phyloP scores from a whole-genome alignment of 2,113 vertebrate species.

The Glareola pratincola region DNA sequence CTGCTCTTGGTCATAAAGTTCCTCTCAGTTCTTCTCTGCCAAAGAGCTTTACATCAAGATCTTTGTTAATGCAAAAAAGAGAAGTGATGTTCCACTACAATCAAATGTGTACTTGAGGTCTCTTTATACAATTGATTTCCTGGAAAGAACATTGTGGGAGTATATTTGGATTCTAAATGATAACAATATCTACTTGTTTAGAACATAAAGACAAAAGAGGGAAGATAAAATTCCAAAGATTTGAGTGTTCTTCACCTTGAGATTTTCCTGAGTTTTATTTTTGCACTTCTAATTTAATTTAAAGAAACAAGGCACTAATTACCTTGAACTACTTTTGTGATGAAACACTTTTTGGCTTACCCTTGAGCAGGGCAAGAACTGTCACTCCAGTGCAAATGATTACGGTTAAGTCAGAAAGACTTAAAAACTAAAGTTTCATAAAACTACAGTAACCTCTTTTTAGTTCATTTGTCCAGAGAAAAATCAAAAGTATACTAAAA shows the following conservation, averaged over 20 bases:
- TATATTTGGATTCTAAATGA: neutral
- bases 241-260: conserved; percentile 68
- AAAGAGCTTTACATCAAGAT: neutral
- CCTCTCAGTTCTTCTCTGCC: neutral
- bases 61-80: neutral
- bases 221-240: neutral
- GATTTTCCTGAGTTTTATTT: conserved; percentile 66
- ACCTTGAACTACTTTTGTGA: conserved; percentile 69
- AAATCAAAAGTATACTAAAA: neutral
- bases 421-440: neutral
- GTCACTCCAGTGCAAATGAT: neutral
- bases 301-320: conserved; percentile 66
- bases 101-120: neutral
- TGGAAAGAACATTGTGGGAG: conserved; percentile 11
- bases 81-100: neutral
- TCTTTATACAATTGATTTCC: neutral
- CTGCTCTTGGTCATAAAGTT: neutral
- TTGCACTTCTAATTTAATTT: conserved; percentile 56
- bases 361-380: conserved; percentile 59
- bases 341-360: conserved; percentile 50
- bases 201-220: conserved; percentile 36
- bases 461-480: neutral
- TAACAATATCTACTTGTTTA: conserved; percentile 47
- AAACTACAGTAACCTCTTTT: neutral
- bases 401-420: neutral